Base-by-base conservation (phyloP, 1,140 invertebrate species). In the Drosophila elegans region DNA sequence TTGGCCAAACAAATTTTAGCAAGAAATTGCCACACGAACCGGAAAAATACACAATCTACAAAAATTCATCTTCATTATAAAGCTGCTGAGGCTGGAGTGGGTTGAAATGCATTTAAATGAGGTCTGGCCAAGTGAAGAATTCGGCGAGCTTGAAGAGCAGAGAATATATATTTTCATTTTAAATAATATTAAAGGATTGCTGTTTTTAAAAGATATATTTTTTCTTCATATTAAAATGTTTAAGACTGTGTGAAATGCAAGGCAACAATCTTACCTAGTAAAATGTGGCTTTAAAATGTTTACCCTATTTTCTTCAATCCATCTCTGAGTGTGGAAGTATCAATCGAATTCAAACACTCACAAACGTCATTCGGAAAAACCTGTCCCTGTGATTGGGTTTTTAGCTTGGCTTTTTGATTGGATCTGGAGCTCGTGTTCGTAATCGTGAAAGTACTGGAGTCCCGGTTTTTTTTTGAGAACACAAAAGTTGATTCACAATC, bases 31-130 rank as follows among this genome's bases (percentile, higher is more conserved):
- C 54, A 34, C 71, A 66, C 80, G 84, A 89, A 89, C 84, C 72
- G 83, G 83, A 88, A 89, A 86, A 88, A 88, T 88, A 88, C 84
- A 88, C 83, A 86, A 83, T 89, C 84, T 88, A 62, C 76, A 88
- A 84, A 83, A 89, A 83, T 83, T 88, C 79, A 80, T 88, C 83
- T 77, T 89, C 73, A 83, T 89, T 83, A 83, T 64, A 67, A 45
- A 56, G 39, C 36, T 48, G 66, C 39, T 16, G 49, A 3, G 9
- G 36, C 13, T 66, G 27, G 29, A 16, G 21, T 29, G 9, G 32
- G 25, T 13, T 32, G 36, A 61, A 88, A 88, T 86, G 83, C 83
- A 86, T 86, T 88, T 61, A 86, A 83, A 88, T 88, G 67, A 83
- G 79, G 36, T 7, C 11, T 16, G 6, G 41, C 34, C n/a, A 16